These are phyloP conservation scores for Drosophila tristis DNA, from an alignment of 1,140 invertebrate genomes.

Conservation along the genomic window DNA sequence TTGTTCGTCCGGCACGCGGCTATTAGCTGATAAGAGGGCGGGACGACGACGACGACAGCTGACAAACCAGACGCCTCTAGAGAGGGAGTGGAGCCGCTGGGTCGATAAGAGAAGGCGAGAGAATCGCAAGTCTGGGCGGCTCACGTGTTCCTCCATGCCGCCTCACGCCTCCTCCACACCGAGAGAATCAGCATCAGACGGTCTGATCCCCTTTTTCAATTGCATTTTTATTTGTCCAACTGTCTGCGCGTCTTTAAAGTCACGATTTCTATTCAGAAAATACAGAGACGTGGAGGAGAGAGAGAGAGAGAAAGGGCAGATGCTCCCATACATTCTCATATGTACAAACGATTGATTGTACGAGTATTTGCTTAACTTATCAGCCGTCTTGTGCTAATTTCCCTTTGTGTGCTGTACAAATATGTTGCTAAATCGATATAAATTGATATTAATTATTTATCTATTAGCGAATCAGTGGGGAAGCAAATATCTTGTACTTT, in stretches of 20 bases:
- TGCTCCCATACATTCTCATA: no score
- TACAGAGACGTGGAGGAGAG: background rate
- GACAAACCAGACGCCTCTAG: constrained; percentile 52
- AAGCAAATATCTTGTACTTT: constrained; percentile 45
- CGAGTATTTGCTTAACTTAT: constrained; percentile 66
- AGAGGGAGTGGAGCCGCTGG: constrained; percentile 3
- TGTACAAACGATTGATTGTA: no score
- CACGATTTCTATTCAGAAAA: constrained; percentile 53
- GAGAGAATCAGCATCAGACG: background rate
- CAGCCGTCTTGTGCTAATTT: constrained; percentile 77
- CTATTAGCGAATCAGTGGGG: constrained; percentile 72
- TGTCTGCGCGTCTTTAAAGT: constrained; percentile 26
- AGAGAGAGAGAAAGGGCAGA: background rate
- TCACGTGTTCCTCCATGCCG: constrained; percentile 60
- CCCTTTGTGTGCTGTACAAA: constrained; percentile 34
- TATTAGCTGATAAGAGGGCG: constrained; percentile 53
- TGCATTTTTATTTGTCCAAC: constrained; percentile 32
- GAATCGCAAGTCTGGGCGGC: constrained; percentile 18
- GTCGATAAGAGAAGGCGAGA: constrained; percentile 37
- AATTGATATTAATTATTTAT: constrained; percentile 83
- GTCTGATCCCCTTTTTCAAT: constrained; percentile 29
- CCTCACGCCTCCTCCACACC: constrained; percentile 16
- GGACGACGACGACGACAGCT: constrained; percentile 22
- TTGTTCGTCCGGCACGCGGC: constrained; percentile 62
- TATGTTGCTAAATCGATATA: constrained; percentile 75